Evolutionary conservation across 2,888 invertebrate genomes (phyloP).

Genomic region (Selenia dentaria): DNA sequence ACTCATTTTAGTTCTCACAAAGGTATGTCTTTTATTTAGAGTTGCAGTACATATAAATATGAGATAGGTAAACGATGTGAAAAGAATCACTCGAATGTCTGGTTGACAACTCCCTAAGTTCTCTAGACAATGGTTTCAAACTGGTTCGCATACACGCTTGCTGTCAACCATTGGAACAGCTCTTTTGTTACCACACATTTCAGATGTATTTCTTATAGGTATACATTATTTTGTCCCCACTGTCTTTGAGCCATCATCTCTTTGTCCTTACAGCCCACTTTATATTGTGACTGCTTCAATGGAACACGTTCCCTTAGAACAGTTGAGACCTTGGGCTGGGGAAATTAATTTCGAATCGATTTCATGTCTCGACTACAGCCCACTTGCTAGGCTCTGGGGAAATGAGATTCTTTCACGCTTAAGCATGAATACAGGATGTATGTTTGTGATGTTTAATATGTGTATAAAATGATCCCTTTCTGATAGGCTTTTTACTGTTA

Average conservation of each 20-base stretch:
- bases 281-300: constrained; percentile 6
- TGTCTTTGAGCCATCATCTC: constrained; percentile 3
- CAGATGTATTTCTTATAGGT: not conserved
- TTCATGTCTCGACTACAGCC: constrained; percentile 12
- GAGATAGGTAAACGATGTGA: too few relatives aligned
- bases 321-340: constrained; percentile 10
- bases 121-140: not conserved
- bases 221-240: not conserved
- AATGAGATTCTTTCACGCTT: constrained; percentile 17
- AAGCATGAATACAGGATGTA: too few relatives aligned
- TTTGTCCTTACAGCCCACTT: constrained; percentile 1
- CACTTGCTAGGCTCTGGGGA: constrained; percentile 1
- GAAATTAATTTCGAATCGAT: constrained; percentile 16
- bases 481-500: too few relatives aligned
- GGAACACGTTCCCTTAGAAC: constrained; percentile 10
- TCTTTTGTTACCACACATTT: constrained; percentile 2
- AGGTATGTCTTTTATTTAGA: too few relatives aligned
- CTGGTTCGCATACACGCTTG: not conserved
- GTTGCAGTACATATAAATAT: too few relatives aligned
- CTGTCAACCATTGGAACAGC: constrained; percentile 7
- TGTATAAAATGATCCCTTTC: too few relatives aligned
- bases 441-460: too few relatives aligned
- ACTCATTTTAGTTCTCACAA: too few relatives aligned
- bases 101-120: not conserved
- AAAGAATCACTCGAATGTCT: too few relatives aligned